Conservation (phyloP, 2,888 invertebrate genomes). For the Diabrotica balteata region DNA sequence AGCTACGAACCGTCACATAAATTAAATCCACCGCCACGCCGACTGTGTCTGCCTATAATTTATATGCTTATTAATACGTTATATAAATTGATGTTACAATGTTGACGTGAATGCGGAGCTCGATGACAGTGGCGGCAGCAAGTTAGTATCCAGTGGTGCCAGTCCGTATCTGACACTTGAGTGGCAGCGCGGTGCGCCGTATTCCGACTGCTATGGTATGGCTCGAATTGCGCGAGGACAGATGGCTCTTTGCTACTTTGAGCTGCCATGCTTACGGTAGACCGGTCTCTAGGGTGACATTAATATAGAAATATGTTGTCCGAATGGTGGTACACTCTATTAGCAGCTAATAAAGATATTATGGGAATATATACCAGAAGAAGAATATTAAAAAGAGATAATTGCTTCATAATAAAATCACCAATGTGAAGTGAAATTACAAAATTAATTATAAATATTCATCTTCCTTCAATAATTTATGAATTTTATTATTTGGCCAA, state of each 20-base stretch:
- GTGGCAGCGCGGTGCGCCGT: conserved; percentile 12
- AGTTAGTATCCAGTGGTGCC: background rate
- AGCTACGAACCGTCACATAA: too few relatives aligned
- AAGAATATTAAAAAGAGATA: too few relatives aligned
- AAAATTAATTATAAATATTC: too few relatives aligned
- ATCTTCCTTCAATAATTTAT: too few relatives aligned
- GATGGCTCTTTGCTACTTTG: conserved; percentile 20
- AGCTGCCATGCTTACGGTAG: background rate
- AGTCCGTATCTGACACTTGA: conserved; percentile 23
- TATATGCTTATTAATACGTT: conserved; percentile 9
- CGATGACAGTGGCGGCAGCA: background rate
- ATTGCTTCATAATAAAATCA: too few relatives aligned
- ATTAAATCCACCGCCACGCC: too few relatives aligned
- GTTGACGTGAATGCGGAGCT: conserved; percentile 6
- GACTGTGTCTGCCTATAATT: background rate
- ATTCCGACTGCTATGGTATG: conserved; percentile 13
- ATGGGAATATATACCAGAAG: too few relatives aligned
- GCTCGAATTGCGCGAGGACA: conserved; percentile 36
- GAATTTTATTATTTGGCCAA: too few relatives aligned
- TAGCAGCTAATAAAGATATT: background rate
- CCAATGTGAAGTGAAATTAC: too few relatives aligned
- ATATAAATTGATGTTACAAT: conserved; percentile 5
- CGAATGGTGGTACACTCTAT: background rate
- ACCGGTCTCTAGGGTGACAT: background rate
- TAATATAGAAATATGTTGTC: background rate